Evolutionary conservation across 2,888 invertebrate species (phyloP), one percentile per base, ranked within the genome.

Genomic region (Xestia sexstrigata): DNA sequence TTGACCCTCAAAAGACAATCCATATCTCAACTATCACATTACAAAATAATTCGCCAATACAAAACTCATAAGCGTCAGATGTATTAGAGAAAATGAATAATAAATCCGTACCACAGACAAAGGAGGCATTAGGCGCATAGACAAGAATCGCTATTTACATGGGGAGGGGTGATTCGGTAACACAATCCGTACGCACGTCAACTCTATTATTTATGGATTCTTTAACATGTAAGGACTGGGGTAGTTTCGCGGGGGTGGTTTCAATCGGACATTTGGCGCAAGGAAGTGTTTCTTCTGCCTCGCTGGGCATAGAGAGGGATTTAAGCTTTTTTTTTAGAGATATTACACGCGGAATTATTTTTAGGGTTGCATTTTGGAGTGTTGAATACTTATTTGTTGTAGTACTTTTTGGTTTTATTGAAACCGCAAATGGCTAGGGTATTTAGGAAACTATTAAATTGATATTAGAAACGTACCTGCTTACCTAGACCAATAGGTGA

Each of bases 181-280:
- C 94, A 95, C 94, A 95, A 95, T 95, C 95, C 95, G 91, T 80
- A 85, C 90, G 91, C 93, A 94, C 96, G 96, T 95, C 96, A 96
- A 96, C 95, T 96, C 94, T 96, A 96, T 96, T 96, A 96, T 96
- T 96, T 96, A 96, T 96, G 96, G 96, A 95, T 96, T 96, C 96
- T 96, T 96, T 95, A 96, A 96, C 96, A 96, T 95, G 96, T 96
- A 95, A 96, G 96, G 94, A 93, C 93, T 93, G 89, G 92, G 91
- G 92, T 90, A 89, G 92, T 70, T 49, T 85, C 74, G 86, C 89
- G 92, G 89, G 88, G 85, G 92, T 87, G 86, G 89, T 88, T 87
- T 90, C 89, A 89, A 92, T 93, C 92, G 95, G 95, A 95, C 96
- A 96, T 95, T 96, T 96, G 96, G 95, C 93, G 89, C 91, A 91